Evolutionary conservation across 2,113 vertebrate species (phyloP).

Genomic region (Calyptommatus sinebrachiatus): DNA sequence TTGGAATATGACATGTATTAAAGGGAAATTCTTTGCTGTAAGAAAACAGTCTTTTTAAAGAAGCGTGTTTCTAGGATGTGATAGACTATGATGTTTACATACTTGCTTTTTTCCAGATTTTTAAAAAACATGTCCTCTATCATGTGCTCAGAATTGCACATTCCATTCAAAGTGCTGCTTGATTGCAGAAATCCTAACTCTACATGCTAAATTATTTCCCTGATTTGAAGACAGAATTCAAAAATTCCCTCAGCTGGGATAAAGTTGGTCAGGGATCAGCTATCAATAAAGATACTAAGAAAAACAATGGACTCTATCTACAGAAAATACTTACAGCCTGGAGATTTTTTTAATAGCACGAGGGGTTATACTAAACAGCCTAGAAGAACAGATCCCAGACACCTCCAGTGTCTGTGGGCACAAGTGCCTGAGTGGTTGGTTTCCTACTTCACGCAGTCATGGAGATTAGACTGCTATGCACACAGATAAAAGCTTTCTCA

Average conservation of each 20-base stretch:
- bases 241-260: too few relatives aligned
- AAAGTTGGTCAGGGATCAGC: too few relatives aligned
- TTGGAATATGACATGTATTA: slow-evolving; percentile 37
- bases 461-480: too few relatives aligned
- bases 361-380: neutral
- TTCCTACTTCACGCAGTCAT: too few relatives aligned
- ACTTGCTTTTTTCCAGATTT: slow-evolving; percentile 11
- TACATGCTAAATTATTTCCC: neutral
- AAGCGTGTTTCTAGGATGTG: slow-evolving; percentile 24
- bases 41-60: slow-evolving; percentile 32
- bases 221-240: too few relatives aligned
- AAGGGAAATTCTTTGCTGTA: slow-evolving; percentile 41
- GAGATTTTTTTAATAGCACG: neutral
- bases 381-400: neutral
- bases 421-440: too few relatives aligned
- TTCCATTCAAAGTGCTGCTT: slow-evolving; percentile 33
- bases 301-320: neutral
- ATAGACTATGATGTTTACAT: neutral
- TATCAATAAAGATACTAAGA: neutral
- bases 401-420: neutral
- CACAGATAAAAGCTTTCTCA: too few relatives aligned
- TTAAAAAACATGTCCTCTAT: slow-evolving; percentile 24
- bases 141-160: slow-evolving; percentile 14
- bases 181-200: slow-evolving; percentile 1
- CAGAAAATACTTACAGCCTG: neutral